phyloP scores from a whole-genome alignment of 2,797 vertebrate species.

The Cephalopachus bancanus region DNA sequence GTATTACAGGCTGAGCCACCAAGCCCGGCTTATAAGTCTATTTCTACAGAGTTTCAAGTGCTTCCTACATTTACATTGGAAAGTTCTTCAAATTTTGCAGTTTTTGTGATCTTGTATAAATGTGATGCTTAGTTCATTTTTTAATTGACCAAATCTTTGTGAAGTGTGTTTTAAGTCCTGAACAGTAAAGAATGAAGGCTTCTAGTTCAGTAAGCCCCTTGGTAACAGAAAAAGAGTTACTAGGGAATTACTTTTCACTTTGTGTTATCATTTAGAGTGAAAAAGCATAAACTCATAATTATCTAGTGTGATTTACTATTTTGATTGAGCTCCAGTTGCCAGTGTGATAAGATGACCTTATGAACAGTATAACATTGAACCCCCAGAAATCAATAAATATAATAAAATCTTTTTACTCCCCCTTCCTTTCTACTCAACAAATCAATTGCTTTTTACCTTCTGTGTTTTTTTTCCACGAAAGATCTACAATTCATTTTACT shows the following conservation, averaged over 20 bases:
- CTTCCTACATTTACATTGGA: not conserved
- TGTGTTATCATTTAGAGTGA: conserved; percentile 54
- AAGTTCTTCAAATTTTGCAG: not conserved
- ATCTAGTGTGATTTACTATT: conserved; percentile 44
- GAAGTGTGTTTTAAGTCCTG: conserved; percentile 3
- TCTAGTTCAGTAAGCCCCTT: conserved; percentile 11
- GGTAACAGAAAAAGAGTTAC: conserved; percentile 51
- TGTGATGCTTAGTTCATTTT: not conserved
- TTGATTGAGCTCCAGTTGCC: conserved; percentile 64
- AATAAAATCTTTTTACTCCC: conserved; percentile 71
- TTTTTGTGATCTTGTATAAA: not conserved
- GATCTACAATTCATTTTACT: conserved; percentile 68
- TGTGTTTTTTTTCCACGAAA: conserved; percentile 61
- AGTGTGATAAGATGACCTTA: conserved; percentile 62
- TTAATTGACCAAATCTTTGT: not conserved
- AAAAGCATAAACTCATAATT: conserved; percentile 64
- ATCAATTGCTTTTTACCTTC: conserved; percentile 68
- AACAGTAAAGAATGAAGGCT: conserved; percentile 46
- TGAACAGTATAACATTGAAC: not conserved
- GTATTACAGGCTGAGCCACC: too few species aligned
- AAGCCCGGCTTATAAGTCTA: not conserved
- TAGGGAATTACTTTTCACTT: conserved; percentile 68
- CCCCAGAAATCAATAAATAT: conserved; percentile 79
- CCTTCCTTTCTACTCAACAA: conserved; percentile 61
- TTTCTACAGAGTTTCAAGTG: not conserved